A percentile compares a stretch with the other conserved stretches of the same genome.
These are phyloP conservation scores for Oncorhynchus mykiss DNA, from an alignment of 2,113 vertebrate species.

Conservation along the genomic window DNA sequence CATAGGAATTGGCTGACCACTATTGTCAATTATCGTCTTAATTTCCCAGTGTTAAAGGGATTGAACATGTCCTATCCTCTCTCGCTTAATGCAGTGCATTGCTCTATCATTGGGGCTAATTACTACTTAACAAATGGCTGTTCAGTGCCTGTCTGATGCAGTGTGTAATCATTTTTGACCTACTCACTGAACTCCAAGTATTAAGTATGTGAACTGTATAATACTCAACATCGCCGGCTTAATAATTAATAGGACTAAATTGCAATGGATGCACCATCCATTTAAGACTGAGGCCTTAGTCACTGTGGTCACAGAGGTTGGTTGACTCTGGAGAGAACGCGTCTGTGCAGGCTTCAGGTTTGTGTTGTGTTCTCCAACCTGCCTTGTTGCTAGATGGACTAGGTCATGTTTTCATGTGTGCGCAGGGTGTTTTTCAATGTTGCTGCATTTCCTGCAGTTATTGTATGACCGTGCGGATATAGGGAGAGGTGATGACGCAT, in stretches of 20 bases:
- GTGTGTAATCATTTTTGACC: conserved; percentile 95
- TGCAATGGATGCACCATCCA: conserved; percentile 62
- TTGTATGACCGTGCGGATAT: too few species aligned
- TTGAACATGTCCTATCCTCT: conserved; percentile 74
- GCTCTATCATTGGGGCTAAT: conserved; percentile 83
- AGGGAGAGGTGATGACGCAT: too few species aligned
- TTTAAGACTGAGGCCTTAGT: conserved; percentile 62
- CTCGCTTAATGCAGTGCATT: conserved; percentile 75
- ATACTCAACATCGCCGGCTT: conserved; percentile 76
- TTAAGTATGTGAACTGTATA: conserved; percentile 90
- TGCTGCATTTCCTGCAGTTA: too few species aligned
- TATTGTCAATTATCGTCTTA: conserved; percentile 63
- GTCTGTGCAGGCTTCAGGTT: too few species aligned
- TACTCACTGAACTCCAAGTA: conserved; percentile 87
- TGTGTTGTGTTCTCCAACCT: too few species aligned
- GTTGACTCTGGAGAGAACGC: background rate
- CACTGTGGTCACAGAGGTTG: conserved; percentile 21
- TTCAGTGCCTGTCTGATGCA: conserved; percentile 83
- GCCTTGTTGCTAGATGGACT: too few species aligned
- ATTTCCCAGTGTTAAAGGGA: conserved; percentile 70
- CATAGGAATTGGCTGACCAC: conserved; percentile 15
- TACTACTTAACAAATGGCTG: conserved; percentile 89
- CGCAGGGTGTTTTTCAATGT: too few species aligned
- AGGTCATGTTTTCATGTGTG: too few species aligned
- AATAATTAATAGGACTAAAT: conserved; percentile 85